Evolutionary conservation across 2,888 invertebrate genomes (phyloP), one percentile per base, ranked within the genome.

Genomic region (Oscheius sp.): DNA sequence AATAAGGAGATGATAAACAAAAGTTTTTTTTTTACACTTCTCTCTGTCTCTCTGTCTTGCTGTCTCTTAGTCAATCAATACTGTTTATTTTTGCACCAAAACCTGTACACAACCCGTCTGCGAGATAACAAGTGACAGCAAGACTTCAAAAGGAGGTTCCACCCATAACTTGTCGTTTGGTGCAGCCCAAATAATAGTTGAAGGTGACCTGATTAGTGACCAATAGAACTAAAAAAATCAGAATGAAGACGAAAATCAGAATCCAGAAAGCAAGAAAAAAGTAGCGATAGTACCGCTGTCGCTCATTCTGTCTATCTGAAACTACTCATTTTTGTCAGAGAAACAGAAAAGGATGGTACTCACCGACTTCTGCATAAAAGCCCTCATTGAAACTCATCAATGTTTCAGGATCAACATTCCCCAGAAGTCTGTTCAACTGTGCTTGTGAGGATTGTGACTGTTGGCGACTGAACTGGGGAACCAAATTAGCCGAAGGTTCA

Each of bases 271-370:
- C 57, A 10, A 57, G 57, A 33, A 57, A 21, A 7, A 57, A 57
- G 57, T 57, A 57, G 3, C 57, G 57, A 57, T 57, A 57, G 32
- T 57, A 57, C 2, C 57, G 57, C 57, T 32, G 29, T 2, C 32
- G 32, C 3, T 33, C 32, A 10, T 7, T 2, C 33, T 57, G 57
- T 33, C 57, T 13, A n/a, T 57, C 57, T 57, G 29, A 21, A 57
- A 57, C 21, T 21, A 21, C 21, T 21, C 21, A 57, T 21, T 32
- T 53, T n/a, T n/a, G n/a, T n/a, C n/a, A 29, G 7, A 57, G 9
- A 2, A 29, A 3, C 32, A 21, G 11, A 57, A 57, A 10, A 21
- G 10, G 29, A 10, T 29, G 2, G 32, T 32, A 57, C 57, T 57
- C 10, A 57, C 57, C 21, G 9, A 57, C 10, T 57, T 57, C 57